Evolutionary conservation across 2,797 vertebrate species (phyloP).

Genomic region (Perodicticus potto): DNA sequence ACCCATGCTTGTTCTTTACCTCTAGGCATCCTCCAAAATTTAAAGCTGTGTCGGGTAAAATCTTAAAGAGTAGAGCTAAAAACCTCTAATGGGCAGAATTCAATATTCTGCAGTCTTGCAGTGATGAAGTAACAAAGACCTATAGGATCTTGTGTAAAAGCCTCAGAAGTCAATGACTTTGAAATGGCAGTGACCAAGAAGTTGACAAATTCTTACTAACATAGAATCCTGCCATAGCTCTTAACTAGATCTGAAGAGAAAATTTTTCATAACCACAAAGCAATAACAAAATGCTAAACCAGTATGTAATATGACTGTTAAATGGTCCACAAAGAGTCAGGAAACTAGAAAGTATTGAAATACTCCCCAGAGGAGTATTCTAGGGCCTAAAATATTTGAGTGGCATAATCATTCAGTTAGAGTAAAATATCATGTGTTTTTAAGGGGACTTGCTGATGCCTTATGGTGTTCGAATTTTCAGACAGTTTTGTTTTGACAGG

Average conservation of each 20-base stretch:
- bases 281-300: background rate
- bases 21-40: background rate
- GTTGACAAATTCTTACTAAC: background rate
- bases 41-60: background rate
- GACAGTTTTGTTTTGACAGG: background rate
- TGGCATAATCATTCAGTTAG: background rate
- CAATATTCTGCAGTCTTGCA: background rate
- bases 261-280: slow-evolving; percentile 7
- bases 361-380: background rate
- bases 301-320: background rate
- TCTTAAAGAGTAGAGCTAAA: background rate
- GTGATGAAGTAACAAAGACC: background rate
- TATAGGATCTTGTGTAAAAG: background rate
- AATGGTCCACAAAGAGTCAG: background rate
- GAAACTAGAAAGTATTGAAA: slow-evolving; percentile 11
- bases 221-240: background rate
- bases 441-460: background rate
- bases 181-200: background rate
- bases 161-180: background rate
- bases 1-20: background rate
- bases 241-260: background rate
- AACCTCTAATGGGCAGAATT: background rate
- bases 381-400: slow-evolving; percentile 25
- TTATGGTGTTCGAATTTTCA: slow-evolving; percentile 6
- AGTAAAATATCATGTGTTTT: slow-evolving; percentile 32